Evolutionary conservation across 2,888 invertebrate species (phyloP).

Genomic region (Himalopsyche anomala): DNA sequence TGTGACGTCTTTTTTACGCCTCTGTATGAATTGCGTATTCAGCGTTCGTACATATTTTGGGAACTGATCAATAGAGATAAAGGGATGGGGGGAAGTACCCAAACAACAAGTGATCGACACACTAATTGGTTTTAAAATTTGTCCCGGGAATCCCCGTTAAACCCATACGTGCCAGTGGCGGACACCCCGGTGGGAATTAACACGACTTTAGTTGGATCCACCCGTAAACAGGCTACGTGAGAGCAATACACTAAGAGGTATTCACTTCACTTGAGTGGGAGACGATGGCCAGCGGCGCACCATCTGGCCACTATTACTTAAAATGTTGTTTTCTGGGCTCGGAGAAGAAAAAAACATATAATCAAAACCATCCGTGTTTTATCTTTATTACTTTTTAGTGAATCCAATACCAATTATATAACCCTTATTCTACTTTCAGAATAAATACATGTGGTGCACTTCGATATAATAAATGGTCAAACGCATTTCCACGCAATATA

Average conservation of each 20-base stretch:
- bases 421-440: too few relatives aligned
- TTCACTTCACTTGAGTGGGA: slow-evolving; percentile 42
- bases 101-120: slow-evolving; percentile 57
- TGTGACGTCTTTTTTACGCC: not conserved
- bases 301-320: too few relatives aligned
- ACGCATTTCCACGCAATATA: too few relatives aligned
- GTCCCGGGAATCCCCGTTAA: slow-evolving; percentile 57
- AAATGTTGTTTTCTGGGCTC: too few relatives aligned
- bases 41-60: slow-evolving; percentile 41
- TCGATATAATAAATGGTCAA: too few relatives aligned
- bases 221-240: slow-evolving; percentile 58
- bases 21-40: slow-evolving; percentile 47
- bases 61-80: slow-evolving; percentile 46
- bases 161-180: slow-evolving; percentile 55
- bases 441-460: too few relatives aligned
- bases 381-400: too few relatives aligned
- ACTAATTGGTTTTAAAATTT: slow-evolving; percentile 62
- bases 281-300: slow-evolving; percentile 1
- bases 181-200: slow-evolving; percentile 48
- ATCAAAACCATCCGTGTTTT: too few relatives aligned
- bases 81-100: slow-evolving; percentile 8
- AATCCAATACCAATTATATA: too few relatives aligned
- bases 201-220: slow-evolving; percentile 55
- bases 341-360: too few relatives aligned
- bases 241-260: slow-evolving; percentile 53